A percentile compares a stretch with the other conserved stretches of the same genome.
Conservation (phyloP, 2,113 vertebrate genomes). For the Mastomys natalensis region DNA sequence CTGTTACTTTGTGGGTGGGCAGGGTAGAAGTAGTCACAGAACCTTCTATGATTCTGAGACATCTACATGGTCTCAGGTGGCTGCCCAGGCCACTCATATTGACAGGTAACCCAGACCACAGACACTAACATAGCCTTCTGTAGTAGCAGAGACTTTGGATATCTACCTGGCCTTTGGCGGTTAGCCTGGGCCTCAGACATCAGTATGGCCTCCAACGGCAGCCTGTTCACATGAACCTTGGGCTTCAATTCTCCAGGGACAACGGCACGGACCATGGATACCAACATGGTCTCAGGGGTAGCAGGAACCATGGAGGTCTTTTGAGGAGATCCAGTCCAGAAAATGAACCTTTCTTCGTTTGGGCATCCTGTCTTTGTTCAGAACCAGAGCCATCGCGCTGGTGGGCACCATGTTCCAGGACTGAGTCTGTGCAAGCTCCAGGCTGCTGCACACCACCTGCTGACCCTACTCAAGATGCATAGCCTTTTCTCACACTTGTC, state of each 20-base stretch:
- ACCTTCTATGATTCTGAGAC: not conserved
- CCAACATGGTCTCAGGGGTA: not conserved
- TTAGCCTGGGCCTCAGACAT: not conserved
- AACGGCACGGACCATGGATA: not conserved
- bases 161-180: too few relatives aligned
- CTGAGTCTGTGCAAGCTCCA: not conserved
- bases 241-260: not conserved
- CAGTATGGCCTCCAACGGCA: not conserved
- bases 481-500: not conserved
- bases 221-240: not conserved
- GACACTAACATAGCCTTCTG: not conserved
- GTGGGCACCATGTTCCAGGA: not conserved
- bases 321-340: not conserved
- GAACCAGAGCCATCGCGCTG: not conserved
- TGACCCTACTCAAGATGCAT: not conserved
- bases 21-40: not conserved
- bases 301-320: not conserved
- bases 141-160: not conserved
- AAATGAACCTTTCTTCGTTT: not conserved
- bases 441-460: not conserved
- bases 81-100: not conserved
- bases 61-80: not conserved
- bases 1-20: not conserved
- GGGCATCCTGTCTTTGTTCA: not conserved
- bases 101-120: not conserved